phyloP scores from a whole-genome alignment of 2,113 vertebrate species.

The Brachirus orientalis region DNA sequence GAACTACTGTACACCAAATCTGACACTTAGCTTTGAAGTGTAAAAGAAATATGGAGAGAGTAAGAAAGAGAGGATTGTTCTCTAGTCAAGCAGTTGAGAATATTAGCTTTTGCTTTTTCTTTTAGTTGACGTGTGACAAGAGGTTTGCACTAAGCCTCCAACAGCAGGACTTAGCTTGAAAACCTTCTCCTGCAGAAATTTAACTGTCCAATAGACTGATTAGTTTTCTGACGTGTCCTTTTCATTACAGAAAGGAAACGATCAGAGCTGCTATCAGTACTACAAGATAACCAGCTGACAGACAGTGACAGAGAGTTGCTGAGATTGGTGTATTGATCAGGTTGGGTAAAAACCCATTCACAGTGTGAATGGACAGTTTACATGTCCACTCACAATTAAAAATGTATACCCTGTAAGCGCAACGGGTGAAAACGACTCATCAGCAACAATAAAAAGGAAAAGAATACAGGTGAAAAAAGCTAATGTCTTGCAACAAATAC shows the following conservation, averaged over 20 bases:
- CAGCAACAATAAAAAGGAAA: background rate
- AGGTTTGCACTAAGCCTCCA: conserved; percentile 49
- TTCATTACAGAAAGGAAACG: conserved; percentile 50
- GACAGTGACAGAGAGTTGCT: conserved; percentile 36
- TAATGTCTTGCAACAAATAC: background rate
- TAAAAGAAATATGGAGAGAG: too few relatives aligned
- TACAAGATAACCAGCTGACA: conserved; percentile 65
- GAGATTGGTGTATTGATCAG: conserved; percentile 68
- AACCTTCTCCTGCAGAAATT: conserved; percentile 56
- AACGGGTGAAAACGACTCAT: background rate
- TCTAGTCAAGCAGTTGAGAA: conserved; percentile 32
- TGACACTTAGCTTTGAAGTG: background rate
- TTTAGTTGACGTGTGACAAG: conserved; percentile 44
- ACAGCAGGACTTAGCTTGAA: conserved; percentile 51
- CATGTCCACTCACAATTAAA: conserved; percentile 63
- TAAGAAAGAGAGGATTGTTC: conserved; percentile 10
- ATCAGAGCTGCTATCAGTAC: conserved; percentile 40
- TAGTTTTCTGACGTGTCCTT: conserved; percentile 62
- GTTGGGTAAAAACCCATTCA: conserved; percentile 48
- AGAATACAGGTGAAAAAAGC: background rate
- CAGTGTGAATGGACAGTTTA: conserved; percentile 50
- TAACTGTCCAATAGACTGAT: conserved; percentile 69
- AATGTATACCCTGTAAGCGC: conserved; percentile 42
- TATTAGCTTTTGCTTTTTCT: conserved; percentile 4
- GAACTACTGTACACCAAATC: background rate